Conservation (phyloP, 2,797 vertebrate species). For the Gastrophryne carolinensis region DNA sequence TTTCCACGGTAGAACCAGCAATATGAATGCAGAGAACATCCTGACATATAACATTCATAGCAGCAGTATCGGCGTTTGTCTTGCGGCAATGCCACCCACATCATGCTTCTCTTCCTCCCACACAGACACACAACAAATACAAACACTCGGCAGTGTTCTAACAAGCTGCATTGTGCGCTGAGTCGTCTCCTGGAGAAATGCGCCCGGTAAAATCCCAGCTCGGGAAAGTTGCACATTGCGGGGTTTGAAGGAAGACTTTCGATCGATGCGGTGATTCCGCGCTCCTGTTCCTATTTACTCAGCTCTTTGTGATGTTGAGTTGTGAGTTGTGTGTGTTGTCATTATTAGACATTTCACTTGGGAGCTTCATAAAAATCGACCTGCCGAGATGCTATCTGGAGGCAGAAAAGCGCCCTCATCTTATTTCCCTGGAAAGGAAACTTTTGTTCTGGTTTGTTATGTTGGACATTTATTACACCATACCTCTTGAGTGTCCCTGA, state of each 20-base stretch:
- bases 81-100: constrained; percentile 1
- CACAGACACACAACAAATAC: background rate
- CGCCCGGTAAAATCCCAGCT: background rate
- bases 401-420: background rate
- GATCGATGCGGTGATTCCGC: background rate
- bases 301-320: background rate
- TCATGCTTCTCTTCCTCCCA: background rate
- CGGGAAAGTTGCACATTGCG: background rate
- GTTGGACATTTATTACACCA: too few species aligned
- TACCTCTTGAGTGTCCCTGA: too few species aligned
- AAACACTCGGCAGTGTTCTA: background rate
- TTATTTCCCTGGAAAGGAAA: too few species aligned
- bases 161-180: background rate
- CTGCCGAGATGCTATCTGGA: background rate
- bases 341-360: background rate
- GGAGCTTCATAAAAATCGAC: background rate
- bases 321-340: background rate
- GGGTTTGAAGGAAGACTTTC: background rate
- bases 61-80: background rate
- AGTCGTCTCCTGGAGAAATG: background rate
- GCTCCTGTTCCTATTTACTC: background rate
- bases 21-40: background rate
- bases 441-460: too few species aligned
- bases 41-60: background rate
- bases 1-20: background rate